These are phyloP conservation scores for Temnothorax longispinosus DNA, from an alignment of 1,140 invertebrate genomes.

Conservation along the genomic window DNA sequence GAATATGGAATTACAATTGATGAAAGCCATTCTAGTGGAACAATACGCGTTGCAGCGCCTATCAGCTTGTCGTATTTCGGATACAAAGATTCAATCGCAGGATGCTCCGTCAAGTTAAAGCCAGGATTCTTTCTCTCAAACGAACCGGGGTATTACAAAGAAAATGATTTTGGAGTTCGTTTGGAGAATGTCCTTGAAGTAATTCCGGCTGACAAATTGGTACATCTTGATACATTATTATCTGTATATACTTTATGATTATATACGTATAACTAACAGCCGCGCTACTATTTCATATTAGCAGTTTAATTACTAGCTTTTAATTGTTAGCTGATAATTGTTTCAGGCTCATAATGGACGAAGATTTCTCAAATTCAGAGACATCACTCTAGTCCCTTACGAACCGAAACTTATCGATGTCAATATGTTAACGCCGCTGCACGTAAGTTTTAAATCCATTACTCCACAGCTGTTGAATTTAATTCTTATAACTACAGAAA, in stretches of 20 bases:
- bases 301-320: background rate
- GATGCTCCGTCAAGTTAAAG: conserved; percentile 85
- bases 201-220: conserved; percentile 86
- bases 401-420: conserved; percentile 96
- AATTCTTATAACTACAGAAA: background rate
- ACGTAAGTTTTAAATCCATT: conserved; percentile 86
- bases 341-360: conserved; percentile 81
- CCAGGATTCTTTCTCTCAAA: conserved; percentile 95
- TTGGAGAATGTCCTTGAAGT: conserved; percentile 97
- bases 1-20: conserved; percentile 39
- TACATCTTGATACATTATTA: conserved; percentile 53
- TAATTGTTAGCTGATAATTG: conserved; percentile 20
- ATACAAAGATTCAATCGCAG: conserved; percentile 58
- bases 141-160: conserved; percentile 93
- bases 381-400: conserved; percentile 96
- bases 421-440: conserved; percentile 90
- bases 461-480: background rate
- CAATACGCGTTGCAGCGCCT: conserved; percentile 87
- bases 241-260: background rate
- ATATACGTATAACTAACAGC: background rate
- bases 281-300: background rate
- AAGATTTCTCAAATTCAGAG: conserved; percentile 90
- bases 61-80: conserved; percentile 87
- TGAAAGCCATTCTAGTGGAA: conserved; percentile 48
- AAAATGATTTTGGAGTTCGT: conserved; percentile 94